phyloP scores from a whole-genome alignment of 1,140 invertebrate genomes.

The Ceratosolen solmsi region DNA sequence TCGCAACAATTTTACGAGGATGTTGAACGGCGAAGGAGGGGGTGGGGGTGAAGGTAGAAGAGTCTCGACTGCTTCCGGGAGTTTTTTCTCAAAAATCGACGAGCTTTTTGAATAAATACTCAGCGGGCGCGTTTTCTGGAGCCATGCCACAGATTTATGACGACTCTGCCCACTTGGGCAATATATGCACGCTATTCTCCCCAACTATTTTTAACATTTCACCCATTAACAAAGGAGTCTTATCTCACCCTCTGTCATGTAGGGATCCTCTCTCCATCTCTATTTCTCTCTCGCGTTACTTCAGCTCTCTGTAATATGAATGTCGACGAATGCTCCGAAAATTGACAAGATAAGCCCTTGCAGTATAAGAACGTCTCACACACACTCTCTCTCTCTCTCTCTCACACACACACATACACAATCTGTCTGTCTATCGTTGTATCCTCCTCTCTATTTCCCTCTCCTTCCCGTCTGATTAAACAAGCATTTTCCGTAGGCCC shows the following conservation, averaged over 20 bases:
- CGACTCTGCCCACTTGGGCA: slow-evolving; percentile 53
- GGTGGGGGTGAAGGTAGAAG: no score
- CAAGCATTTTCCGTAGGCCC: not conserved
- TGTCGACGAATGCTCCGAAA: slow-evolving; percentile 24
- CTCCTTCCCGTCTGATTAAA: not conserved
- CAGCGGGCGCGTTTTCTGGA: slow-evolving; percentile 47
- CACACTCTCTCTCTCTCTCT: not conserved
- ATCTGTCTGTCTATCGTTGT: not conserved
- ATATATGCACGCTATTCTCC: not conserved
- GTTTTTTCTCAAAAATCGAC: slow-evolving; percentile 53
- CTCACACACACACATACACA: not conserved
- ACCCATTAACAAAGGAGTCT: slow-evolving; percentile 72
- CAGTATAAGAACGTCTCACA: not conserved
- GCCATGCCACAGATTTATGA: slow-evolving; percentile 66
- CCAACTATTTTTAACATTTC: slow-evolving; percentile 71
- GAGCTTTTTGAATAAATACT: slow-evolving; percentile 56
- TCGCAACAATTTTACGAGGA: no score
- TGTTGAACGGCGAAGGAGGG: no score
- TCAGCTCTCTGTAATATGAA: not conserved
- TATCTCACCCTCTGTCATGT: slow-evolving; percentile 49
- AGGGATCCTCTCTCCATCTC: not conserved
- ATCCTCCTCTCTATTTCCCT: not conserved
- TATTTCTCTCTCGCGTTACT: not conserved
- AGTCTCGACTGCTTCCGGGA: slow-evolving; percentile 31
- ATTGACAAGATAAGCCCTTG: slow-evolving; percentile 28